phyloP scores from a whole-genome alignment of 2,888 invertebrate genomes.

The Piscicola geometra region DNA sequence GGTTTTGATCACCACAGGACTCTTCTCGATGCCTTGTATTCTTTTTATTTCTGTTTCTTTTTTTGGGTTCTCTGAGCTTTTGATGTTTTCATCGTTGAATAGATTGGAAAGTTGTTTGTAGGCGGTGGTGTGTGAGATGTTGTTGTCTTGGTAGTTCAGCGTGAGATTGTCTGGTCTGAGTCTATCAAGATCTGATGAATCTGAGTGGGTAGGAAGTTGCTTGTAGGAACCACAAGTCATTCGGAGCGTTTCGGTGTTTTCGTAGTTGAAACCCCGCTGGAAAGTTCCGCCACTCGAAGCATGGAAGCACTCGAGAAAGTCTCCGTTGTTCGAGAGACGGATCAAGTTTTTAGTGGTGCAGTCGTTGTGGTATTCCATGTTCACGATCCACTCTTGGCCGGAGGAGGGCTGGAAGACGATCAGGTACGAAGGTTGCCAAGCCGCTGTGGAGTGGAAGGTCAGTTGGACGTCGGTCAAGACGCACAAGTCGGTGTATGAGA shows the following conservation, averaged over 20 bases:
- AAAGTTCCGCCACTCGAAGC: not conserved
- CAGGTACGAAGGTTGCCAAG: constrained; percentile 30
- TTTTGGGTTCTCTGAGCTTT: too few relatives aligned
- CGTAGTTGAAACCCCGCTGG: not conserved
- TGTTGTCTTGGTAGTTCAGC: not conserved
- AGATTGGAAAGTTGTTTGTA: not conserved
- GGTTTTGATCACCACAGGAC: constrained; percentile 33
- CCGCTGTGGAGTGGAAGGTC: constrained; percentile 9
- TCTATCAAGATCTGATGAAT: not conserved
- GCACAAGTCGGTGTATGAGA: constrained; percentile 6
- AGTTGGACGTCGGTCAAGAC: constrained; percentile 18
- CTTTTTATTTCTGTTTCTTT: too few relatives aligned
- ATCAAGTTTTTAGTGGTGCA: not conserved
- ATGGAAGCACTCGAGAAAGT: constrained; percentile 16
- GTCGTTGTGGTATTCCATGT: constrained; percentile 21
- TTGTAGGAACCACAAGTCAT: not conserved
- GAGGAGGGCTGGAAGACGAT: not conserved
- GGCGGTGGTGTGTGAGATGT: not conserved
- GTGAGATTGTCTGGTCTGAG: not conserved
- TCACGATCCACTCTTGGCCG: constrained; percentile 1
- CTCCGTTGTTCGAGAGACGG: not conserved
- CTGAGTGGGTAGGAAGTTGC: not conserved
- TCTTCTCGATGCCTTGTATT: not conserved
- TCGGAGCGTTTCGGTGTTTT: not conserved
- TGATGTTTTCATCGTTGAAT: not conserved